Base-by-base conservation (phyloP, 2,888 invertebrate genomes). In the Leucania comma region DNA sequence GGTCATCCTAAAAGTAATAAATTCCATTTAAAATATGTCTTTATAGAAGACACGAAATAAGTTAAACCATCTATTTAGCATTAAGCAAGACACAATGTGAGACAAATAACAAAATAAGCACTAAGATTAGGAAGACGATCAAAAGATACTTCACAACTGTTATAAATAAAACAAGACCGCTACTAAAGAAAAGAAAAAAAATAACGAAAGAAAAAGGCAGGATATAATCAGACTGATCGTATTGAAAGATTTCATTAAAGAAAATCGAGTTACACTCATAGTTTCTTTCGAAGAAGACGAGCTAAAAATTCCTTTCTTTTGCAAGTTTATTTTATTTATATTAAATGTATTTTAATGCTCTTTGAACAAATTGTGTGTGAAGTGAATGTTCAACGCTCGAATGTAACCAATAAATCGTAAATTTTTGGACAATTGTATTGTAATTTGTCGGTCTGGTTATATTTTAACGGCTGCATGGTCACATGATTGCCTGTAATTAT, bases 401-500 rank as follows among this genome's bases (percentile, higher is more conserved):
- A 67, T 38, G 24, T 57, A n/a, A 32, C 17, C 24, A 53, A 77
- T 71, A 78, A 71, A 61, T 62, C 12, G 57, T 32, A 22, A 0
- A 35, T 62, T 67, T 67, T 68, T 51, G 46, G 22, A 26, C 38
- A 63, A 56, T 60, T 14, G 1, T 24, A 17, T 46, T 51, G 17
- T 72, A 32, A 63, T 78, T 75, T 58, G 22, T 42, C 58, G 53
- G 32, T 26, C 26, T 24, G 32, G 26, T 58, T 2, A 74, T 60
- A 51, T 74, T 67, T 76, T 67, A 59, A 65, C n/a, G 56, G 48
- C 26, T 42, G 61, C 17, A 35, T 26, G 38, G 32, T 50, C 35
- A 42, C 58, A 50, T 72, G 59, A 79, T 74, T 80, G 62, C 29
- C 29, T 24, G 20, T 76, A 62, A 67, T 67, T 63, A 63, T 73